Evolutionary conservation across 2,797 vertebrate species (phyloP), one percentile per base, ranked within the genome.

Genomic region (Hyperoplus immaculatus): DNA sequence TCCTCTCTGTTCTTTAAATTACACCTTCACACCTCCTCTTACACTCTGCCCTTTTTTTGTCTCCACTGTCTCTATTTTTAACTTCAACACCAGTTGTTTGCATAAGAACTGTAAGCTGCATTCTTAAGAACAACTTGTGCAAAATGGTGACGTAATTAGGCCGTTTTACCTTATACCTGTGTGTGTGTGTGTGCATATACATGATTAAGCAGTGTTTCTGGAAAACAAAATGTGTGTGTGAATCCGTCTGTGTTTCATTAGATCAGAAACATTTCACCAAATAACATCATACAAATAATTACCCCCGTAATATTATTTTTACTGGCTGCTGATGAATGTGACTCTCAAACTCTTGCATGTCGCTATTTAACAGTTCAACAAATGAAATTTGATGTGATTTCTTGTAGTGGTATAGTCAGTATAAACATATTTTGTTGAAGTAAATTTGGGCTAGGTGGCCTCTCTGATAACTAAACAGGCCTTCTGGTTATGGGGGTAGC

Each of bases 51-150:
- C 29, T 29, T 77, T 21, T 75, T 67, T 72, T 73, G 66, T 68
- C 43, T 63, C 53, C 13, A 72, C 18, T 38, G 59, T 65, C 67
- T 74, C 53, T 43, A 15, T 77, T 67, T 61, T 51, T 56, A 58
- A 75, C 55, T 50, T 82, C 56, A 41, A 60, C 54, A 73, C 51
- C 13, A 69, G 54, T 41, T 46, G 73, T 88, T 80, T 82, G 59
- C 82, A 74, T 75, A 78, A 85, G 75, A 36, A 58, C 61, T 62
- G 45, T 59, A 69, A 59, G 66, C 73, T 87, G 66, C 67, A 81
- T 80, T 84, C 77, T 81, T 46, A 60, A 77, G 55, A 49, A 75
- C n/a, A 76, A 47, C 46, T 4, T 1, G 21, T 60, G 58, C 41
- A 72, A 72, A 63, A 77, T 71, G 53, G 39, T 68, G 72, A 78